These are phyloP conservation scores for Oreotrochilus melanogaster DNA, from an alignment of 2,113 vertebrate genomes.

Conservation along the genomic window DNA sequence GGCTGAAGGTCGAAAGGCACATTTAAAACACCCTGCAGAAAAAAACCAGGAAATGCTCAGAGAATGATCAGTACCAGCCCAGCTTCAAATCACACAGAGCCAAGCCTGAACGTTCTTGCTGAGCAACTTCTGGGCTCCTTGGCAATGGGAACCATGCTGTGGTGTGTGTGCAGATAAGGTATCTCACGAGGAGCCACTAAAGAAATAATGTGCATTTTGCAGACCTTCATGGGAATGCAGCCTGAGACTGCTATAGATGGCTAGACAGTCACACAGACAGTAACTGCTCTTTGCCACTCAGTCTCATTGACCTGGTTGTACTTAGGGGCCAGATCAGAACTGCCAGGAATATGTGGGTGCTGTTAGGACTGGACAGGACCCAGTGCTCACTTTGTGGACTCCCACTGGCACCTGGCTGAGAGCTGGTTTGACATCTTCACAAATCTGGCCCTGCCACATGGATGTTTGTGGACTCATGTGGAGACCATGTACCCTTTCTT, in stretches of 20 bases:
- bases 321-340: not conserved
- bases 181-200: not conserved
- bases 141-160: not conserved
- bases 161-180: not conserved
- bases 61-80: not conserved
- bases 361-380: not conserved
- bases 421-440: not conserved
- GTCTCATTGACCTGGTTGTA: not conserved
- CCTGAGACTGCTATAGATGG: not conserved
- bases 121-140: not conserved
- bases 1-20: not conserved
- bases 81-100: not conserved
- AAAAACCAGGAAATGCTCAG: not conserved
- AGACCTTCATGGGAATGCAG: not conserved
- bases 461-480: not conserved
- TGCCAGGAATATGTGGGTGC: not conserved
- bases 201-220: not conserved
- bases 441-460: not conserved
- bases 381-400: not conserved
- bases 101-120: not conserved
- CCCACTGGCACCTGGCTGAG: fast-evolving
- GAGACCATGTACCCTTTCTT: not conserved
- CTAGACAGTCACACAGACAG: not conserved
- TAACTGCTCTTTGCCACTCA: not conserved
- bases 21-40: not conserved